phyloP scores from a whole-genome alignment of 2,888 invertebrate species.

The Amiota minor region DNA sequence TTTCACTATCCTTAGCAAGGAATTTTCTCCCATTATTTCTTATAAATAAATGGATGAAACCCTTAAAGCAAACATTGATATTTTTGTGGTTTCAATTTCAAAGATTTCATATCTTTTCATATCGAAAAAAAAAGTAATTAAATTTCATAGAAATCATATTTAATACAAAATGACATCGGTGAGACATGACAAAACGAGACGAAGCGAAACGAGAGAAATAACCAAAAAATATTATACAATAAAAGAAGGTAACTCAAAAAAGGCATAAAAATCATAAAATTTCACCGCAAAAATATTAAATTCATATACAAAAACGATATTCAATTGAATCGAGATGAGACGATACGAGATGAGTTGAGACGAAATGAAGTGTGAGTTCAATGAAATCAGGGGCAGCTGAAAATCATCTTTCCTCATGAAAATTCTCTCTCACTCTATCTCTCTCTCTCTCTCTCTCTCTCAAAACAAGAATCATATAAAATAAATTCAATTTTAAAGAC shows the following conservation, averaged over 20 bases:
- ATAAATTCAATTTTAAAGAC: slow-evolving; percentile 35
- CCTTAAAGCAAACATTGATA: slow-evolving; percentile 11
- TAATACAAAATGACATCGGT: slow-evolving; percentile 7
- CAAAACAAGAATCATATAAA: slow-evolving; percentile 21
- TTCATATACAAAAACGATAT: slow-evolving; percentile 57
- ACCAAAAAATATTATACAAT: neutral
- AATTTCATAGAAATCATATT: slow-evolving; percentile 23
- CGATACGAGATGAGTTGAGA: slow-evolving; percentile 33
- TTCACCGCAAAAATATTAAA: slow-evolving; percentile 60
- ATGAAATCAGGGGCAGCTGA: neutral
- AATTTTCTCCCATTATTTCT: slow-evolving; percentile 18
- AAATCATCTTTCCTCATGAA: no score
- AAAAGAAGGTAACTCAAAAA: slow-evolving; percentile 9
- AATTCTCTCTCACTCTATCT: no score
- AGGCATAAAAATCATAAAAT: slow-evolving; percentile 40
- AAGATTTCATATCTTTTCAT: no score
- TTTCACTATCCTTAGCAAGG: slow-evolving; percentile 25
- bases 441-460: no score
- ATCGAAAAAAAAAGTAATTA: slow-evolving; percentile 11
- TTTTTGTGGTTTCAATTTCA: slow-evolving; percentile 27
- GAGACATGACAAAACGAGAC: no score
- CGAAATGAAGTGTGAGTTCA: slow-evolving; percentile 40
- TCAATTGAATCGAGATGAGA: neutral
- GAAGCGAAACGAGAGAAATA: neutral
- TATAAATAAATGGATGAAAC: neutral